Evolutionary conservation across 2,888 invertebrate genomes (phyloP).

Genomic region (Pterostichus madidus): DNA sequence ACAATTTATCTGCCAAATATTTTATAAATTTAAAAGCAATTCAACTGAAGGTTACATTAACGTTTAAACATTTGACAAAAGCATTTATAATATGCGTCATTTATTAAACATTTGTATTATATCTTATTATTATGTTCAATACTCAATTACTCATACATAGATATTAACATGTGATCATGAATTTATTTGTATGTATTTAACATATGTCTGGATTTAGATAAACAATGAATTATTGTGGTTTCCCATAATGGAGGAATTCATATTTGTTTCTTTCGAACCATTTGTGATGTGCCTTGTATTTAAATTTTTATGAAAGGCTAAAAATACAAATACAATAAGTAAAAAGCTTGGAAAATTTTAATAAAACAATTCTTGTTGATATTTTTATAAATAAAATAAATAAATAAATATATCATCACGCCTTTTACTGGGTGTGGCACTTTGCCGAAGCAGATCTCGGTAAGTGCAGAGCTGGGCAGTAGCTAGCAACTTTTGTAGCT

Average conservation of each 20-base stretch:
- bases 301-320: not conserved
- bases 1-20: slow-evolving; percentile 20
- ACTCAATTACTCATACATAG: not conserved
- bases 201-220: not conserved
- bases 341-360: not conserved
- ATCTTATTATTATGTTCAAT: slow-evolving; percentile 23
- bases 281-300: not conserved
- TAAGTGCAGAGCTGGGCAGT: too few relatives aligned
- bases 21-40: slow-evolving; percentile 17
- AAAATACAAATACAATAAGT: not conserved
- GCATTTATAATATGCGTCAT: not conserved
- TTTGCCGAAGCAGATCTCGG: too few relatives aligned
- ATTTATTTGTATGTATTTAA: not conserved
- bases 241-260: not conserved
- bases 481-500: too few relatives aligned
- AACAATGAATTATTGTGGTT: slow-evolving; percentile 6
- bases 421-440: too few relatives aligned
- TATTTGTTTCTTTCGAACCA: not conserved
- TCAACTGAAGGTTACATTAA: not conserved
- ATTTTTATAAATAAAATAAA: too few relatives aligned
- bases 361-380: too few relatives aligned
- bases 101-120: not conserved
- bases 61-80: not conserved
- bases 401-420: too few relatives aligned
- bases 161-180: not conserved